A percentile compares a stretch with the other conserved stretches of the same genome.
phyloP scores from a whole-genome alignment of 1,140 invertebrate genomes.

The Arion vulgaris region DNA sequence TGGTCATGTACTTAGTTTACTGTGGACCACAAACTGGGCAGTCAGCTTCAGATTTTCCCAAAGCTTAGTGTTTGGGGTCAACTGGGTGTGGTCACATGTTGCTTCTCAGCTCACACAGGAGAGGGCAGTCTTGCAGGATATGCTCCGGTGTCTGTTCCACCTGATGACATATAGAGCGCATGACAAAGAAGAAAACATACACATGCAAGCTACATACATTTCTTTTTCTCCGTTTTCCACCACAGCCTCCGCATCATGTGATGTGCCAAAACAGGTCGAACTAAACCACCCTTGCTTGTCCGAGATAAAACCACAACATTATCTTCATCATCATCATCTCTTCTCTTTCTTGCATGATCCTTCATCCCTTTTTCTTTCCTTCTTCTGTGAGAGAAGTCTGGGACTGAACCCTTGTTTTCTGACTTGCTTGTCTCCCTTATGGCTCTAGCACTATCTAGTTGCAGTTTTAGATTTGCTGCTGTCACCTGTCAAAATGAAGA shows the following conservation, averaged over 20 bases:
- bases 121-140: no score
- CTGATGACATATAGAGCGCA: no score
- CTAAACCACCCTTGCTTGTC: slow-evolving; percentile 79
- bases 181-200: no score
- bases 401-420: slow-evolving; percentile 1
- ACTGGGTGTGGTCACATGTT: no score
- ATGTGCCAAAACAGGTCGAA: slow-evolving; percentile 60
- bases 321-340: slow-evolving; percentile 48
- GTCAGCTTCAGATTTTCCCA: no score
- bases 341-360: neutral
- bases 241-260: no score
- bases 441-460: slow-evolving; percentile 81
- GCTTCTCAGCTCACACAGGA: no score
- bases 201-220: neutral
- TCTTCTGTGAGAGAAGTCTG: slow-evolving; percentile 24
- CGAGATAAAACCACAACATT: slow-evolving; percentile 82
- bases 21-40: no score
- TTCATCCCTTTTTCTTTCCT: slow-evolving; percentile 26
- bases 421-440: slow-evolving; percentile 62
- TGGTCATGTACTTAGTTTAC: no score
- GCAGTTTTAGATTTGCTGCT: slow-evolving; percentile 80
- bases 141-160: no score
- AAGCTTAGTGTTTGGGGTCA: no score
- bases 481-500: slow-evolving; percentile 75
- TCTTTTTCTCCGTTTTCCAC: no score